Evolutionary conservation across 2,888 invertebrate species (phyloP).

Genomic region (Nomada ruficornis): DNA sequence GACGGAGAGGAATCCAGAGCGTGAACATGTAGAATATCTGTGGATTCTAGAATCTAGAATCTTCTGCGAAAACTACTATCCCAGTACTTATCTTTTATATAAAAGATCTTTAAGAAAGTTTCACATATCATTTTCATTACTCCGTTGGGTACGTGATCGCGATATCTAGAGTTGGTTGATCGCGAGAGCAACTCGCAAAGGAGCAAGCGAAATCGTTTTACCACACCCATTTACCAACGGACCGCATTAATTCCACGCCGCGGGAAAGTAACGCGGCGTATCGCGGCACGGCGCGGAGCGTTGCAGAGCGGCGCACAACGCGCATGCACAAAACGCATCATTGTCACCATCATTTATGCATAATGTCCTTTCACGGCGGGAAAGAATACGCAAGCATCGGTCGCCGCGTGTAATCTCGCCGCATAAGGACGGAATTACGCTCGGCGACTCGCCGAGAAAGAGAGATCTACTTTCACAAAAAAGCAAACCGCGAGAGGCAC

Average conservation of each 20-base stretch:
- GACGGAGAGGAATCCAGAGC: background rate
- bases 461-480: conserved; percentile 61
- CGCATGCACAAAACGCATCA: background rate
- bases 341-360: conserved; percentile 39
- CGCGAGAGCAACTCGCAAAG: background rate
- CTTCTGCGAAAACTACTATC: background rate
- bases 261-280: conserved; percentile 48
- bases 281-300: background rate
- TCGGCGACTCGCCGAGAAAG: conserved; percentile 43
- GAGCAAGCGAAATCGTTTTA: conserved; percentile 34
- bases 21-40: background rate
- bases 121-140: too few relatives aligned
- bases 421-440: conserved; percentile 57
- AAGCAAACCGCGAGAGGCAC: conserved; percentile 47
- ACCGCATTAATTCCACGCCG: conserved; percentile 35
- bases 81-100: too few relatives aligned
- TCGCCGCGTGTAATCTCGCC: conserved; percentile 43
- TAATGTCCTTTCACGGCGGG: conserved; percentile 40
- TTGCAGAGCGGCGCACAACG: background rate
- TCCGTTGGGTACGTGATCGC: background rate
- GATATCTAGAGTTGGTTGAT: conserved; percentile 8
- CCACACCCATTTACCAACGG: conserved; percentile 49
- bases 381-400: conserved; percentile 39
- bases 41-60: background rate
- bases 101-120: too few relatives aligned